Conservation (phyloP, 2,797 vertebrate species). For the Perodicticus potto region DNA sequence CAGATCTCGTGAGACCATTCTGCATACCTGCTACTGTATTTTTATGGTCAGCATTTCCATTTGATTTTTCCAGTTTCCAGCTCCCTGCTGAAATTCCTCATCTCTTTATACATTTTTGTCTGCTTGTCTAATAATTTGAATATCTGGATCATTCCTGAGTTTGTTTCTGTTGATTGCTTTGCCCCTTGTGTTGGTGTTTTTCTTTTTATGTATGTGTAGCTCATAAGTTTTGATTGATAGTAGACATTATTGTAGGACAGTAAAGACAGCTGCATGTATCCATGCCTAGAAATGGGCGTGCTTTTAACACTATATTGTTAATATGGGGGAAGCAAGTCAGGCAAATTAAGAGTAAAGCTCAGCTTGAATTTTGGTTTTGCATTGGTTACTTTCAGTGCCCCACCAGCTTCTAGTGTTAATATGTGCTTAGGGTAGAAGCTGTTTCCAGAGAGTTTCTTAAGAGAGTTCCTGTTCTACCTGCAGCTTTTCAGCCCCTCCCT, state of each 20-base stretch:
- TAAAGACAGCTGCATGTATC: not conserved
- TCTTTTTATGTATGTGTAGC: not conserved
- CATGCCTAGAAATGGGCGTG: not conserved
- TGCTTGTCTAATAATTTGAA: not conserved
- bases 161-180: not conserved
- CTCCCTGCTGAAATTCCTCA: not conserved
- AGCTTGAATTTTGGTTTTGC: not conserved
- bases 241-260: not conserved
- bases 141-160: not conserved
- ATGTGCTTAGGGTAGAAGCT: not conserved
- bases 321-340: not conserved
- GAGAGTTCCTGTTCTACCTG: not conserved
- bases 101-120: not conserved
- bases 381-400: not conserved
- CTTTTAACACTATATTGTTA: not conserved
- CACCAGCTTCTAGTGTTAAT: not conserved
- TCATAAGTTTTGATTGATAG: not conserved
- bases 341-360: not conserved
- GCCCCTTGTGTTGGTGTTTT: not conserved
- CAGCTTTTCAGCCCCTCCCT: not conserved
- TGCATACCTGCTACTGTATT: not conserved
- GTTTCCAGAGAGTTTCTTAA: not conserved
- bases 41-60: slow-evolving; percentile 40
- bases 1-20: not conserved
- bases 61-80: not conserved